Evolutionary conservation across 2,888 invertebrate species (phyloP), one percentile per base, ranked within the genome.

Genomic region (Trilocha varians): DNA sequence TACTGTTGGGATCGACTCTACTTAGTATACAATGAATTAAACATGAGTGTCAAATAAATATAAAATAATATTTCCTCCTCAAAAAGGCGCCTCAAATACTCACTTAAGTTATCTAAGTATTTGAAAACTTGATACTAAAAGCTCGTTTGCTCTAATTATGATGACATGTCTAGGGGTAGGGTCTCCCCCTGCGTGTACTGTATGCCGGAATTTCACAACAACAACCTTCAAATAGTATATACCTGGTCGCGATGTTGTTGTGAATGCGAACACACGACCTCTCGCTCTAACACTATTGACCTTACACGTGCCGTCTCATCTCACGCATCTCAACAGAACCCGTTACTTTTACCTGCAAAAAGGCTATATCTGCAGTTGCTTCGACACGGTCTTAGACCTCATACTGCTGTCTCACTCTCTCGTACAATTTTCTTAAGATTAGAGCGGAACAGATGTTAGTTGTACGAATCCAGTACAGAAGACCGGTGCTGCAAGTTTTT

Each of bases 271-370:
- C 25, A 25, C 11, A 3, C 8, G 25, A 25, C 39, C 13, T 80
- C 78, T 62, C 71, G 43, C 36, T 82, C 68, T 46, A 51, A 49
- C 74, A 45, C 34, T 44, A 42, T 48, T 68, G 66, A 71, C 69
- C 72, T 65, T 59, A 45, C 53, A 65, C 61, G 47, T 53, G 50
- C 62, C 52, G 54, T 83, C 75, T 79, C 85, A 62, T 45, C 67
- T 74, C 74, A 76, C 75, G 72, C 77, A 84, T 84, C 84, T 83
- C 64, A 79, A 82, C 79, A 78, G 78, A 83, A 73, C 70, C 85
- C 86, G 86, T 86, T 86, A 86, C 85, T 85, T 86, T 85, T 86
- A 83, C 83, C 78, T 78, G 82, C 84, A 79, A 83, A 83, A 84
- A 85, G 84, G 83, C 73, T 76, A 62, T 77, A 85, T 84, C 84